phyloP scores from a whole-genome alignment of 1,140 invertebrate species.

The Lerema accius region DNA sequence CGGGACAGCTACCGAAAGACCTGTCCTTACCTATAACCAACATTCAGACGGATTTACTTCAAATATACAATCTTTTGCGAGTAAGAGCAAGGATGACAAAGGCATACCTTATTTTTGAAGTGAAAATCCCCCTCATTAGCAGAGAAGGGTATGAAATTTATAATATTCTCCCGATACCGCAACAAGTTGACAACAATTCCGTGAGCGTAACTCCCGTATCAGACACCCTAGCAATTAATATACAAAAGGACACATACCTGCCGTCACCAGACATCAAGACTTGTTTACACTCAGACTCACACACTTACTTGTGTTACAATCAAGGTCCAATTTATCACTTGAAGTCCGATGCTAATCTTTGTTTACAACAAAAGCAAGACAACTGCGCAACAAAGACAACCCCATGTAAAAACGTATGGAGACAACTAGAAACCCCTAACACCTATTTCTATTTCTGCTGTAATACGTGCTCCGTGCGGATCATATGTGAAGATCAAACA shows the following conservation, averaged over 20 bases:
- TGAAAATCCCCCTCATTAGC: conserved; percentile 4
- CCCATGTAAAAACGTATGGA: not conserved
- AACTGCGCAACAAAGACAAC: not conserved
- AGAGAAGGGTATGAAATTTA: conserved; percentile 10
- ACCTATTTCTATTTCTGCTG: conserved; percentile 1
- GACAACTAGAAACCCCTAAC: not conserved
- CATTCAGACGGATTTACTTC: conserved; percentile 1
- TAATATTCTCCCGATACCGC: conserved; percentile 4
- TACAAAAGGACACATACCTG: conserved; percentile 10
- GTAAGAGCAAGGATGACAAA: conserved; percentile 12
- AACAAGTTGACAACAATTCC: not conserved
- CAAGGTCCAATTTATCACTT: not conserved
- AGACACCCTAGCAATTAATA: conserved; percentile 25
- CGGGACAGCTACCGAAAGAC: not conserved
- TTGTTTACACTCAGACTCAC: conserved; percentile 2
- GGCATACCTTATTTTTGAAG: conserved; percentile 21
- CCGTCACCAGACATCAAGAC: not conserved
- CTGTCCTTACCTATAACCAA: not conserved
- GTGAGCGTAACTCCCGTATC: conserved; percentile 20
- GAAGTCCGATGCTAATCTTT: not conserved
- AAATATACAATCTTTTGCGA: conserved; percentile 8
- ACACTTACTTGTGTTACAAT: not conserved
- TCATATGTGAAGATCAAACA: conserved; percentile 19
- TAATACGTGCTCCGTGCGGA: not conserved
- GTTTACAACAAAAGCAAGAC: not conserved